Conservation (phyloP, 2,113 vertebrate genomes). For the Gavialis gangeticus region DNA sequence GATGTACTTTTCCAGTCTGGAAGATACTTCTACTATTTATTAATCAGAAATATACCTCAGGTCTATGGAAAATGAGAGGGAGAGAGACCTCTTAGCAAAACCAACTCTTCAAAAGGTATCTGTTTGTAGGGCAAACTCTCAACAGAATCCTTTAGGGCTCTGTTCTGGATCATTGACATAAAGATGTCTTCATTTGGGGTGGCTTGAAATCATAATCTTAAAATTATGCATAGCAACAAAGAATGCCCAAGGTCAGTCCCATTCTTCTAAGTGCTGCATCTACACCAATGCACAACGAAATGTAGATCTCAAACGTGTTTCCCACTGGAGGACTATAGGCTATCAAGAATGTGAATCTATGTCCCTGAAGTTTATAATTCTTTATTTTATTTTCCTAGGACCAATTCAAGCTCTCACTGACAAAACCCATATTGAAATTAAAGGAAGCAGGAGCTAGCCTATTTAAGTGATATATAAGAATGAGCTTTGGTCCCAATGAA, state of each 20-base stretch:
- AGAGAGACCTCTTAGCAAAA: not conserved
- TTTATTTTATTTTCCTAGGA: conserved; percentile 35
- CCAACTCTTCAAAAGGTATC: not conserved
- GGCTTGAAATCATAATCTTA: not conserved
- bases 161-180: not conserved
- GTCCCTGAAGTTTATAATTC: not conserved
- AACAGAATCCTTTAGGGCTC: not conserved
- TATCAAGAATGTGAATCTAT: not conserved
- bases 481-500: not conserved
- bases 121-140: not conserved
- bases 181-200: not conserved
- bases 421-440: conserved; percentile 26
- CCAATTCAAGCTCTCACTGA: not conserved
- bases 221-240: rapidly evolving
- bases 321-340: rapidly evolving
- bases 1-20: not conserved
- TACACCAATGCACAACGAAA: not conserved
- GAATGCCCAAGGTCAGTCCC: rapidly evolving
- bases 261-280: conserved; percentile 40
- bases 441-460: not conserved
- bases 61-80: not conserved
- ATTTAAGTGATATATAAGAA: not conserved
- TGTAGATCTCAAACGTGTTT: not conserved
- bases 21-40: not conserved
- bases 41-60: rapidly evolving